Evolutionary conservation across 2,113 vertebrate species (phyloP).

Genomic region (Prionailurus viverrinus): DNA sequence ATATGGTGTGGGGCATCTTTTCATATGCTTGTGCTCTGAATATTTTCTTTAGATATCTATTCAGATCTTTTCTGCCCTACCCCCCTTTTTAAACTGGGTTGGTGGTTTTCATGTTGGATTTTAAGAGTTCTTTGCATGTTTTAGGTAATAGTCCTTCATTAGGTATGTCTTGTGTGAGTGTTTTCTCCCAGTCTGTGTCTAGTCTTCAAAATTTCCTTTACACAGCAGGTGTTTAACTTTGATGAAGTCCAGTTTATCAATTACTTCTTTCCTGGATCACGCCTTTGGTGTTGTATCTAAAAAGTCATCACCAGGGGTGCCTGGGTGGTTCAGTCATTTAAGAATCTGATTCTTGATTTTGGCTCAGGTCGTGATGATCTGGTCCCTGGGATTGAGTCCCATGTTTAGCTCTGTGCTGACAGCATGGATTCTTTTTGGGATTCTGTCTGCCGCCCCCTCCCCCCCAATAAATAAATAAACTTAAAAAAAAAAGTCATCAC

Average conservation of each 20-base stretch:
- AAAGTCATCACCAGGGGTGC: too few species aligned
- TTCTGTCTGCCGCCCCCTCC: too few species aligned
- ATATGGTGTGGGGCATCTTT: background rate
- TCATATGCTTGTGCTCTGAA: background rate
- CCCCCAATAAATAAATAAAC: too few species aligned
- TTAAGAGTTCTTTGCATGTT: background rate
- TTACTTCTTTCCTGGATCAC: background rate
- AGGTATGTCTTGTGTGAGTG: background rate
- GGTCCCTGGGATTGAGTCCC: too few species aligned
- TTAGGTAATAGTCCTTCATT: background rate
- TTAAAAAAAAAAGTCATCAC: background rate
- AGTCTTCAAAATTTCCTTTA: background rate
- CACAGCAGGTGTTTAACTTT: background rate
- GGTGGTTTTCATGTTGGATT: background rate
- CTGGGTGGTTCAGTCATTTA: too few species aligned
- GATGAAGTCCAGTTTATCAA: background rate
- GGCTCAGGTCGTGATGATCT: too few species aligned
- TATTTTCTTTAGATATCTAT: background rate
- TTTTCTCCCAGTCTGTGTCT: background rate
- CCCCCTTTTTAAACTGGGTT: background rate
- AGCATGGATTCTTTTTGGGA: too few species aligned
- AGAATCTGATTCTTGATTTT: too few species aligned
- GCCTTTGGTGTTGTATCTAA: background rate
- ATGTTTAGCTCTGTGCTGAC: too few species aligned
- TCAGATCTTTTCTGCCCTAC: background rate